Evolutionary conservation across 1,140 invertebrate species (phyloP).

Genomic region (Centruroides sculpturatus): DNA sequence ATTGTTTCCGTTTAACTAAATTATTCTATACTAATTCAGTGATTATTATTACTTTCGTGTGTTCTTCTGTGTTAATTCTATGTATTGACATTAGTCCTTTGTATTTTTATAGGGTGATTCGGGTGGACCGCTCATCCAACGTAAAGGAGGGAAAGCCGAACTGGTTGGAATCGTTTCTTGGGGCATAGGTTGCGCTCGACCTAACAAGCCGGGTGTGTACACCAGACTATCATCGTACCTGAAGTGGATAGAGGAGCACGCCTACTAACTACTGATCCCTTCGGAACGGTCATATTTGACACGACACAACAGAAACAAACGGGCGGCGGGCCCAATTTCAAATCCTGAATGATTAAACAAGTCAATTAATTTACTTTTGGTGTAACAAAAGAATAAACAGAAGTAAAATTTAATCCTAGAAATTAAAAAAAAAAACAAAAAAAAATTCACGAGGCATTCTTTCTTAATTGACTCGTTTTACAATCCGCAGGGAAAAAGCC

Average conservation of each 20-base stretch:
- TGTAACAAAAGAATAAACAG: background rate
- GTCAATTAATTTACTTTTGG: background rate
- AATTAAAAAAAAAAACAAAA: too few relatives aligned
- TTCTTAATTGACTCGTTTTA: too few relatives aligned
- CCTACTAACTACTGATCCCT: background rate
- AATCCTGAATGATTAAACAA: too few relatives aligned
- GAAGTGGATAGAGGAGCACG: constrained; percentile 46
- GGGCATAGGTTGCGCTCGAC: constrained; percentile 66
- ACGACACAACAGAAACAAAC: too few relatives aligned
- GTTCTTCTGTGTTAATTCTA: background rate
- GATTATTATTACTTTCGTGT: background rate
- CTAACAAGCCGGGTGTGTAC: constrained; percentile 80
- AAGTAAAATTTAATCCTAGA: background rate
- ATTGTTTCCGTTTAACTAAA: background rate
- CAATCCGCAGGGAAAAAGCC: too few relatives aligned
- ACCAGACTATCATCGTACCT: constrained; percentile 57
- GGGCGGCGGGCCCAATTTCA: too few relatives aligned
- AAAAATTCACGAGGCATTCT: too few relatives aligned
- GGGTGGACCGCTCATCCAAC: constrained; percentile 31
- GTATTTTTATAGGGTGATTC: constrained; percentile 34
- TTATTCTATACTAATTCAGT: background rate
- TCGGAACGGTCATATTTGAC: too few relatives aligned
- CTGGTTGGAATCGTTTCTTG: constrained; percentile 35
- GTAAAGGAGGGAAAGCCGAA: constrained; percentile 24
- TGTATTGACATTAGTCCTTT: background rate